Conservation (phyloP, 64 coral and sea anemone species). For the Montipora sp. region DNA sequence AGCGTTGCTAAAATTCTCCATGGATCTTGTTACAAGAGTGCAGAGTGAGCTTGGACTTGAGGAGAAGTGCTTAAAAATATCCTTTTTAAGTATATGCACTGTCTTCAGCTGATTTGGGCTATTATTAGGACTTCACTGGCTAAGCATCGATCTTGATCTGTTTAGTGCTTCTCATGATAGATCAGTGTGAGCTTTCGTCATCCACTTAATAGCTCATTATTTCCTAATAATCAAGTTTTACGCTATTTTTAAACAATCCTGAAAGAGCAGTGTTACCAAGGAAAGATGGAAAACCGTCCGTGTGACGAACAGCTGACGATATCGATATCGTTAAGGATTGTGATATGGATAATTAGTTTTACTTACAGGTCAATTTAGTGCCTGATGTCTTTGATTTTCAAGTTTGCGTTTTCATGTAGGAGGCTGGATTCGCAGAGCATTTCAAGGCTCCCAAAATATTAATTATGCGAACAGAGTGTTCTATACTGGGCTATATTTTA, state of each 20-base stretch:
- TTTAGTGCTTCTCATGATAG: neutral
- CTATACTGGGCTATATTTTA: too few species aligned
- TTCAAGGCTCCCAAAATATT: too few species aligned
- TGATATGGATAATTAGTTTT: too few species aligned
- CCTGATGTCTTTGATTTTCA: too few species aligned
- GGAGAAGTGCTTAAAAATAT: conserved; percentile 64
- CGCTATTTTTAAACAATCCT: neutral
- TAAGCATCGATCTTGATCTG: neutral
- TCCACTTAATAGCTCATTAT: neutral
- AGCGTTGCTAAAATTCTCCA: neutral
- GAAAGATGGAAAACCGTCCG: neutral
- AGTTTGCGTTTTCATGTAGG: too few species aligned
- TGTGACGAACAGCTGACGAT: neutral
- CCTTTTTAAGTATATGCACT: conserved; percentile 10
- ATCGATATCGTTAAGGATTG: neutral
- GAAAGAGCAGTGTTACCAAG: neutral
- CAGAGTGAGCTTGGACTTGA: conserved; percentile 26
- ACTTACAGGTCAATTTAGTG: too few species aligned
- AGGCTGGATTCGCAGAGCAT: too few species aligned
- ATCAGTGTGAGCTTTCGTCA: neutral
- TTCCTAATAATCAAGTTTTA: neutral
- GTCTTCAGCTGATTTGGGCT: neutral
- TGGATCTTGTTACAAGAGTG: conserved; percentile 34
- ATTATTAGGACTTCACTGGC: neutral
- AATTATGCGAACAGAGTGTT: too few species aligned